phyloP scores from a whole-genome alignment of 2,113 vertebrate genomes.

The Toxotes jaculatrix region DNA sequence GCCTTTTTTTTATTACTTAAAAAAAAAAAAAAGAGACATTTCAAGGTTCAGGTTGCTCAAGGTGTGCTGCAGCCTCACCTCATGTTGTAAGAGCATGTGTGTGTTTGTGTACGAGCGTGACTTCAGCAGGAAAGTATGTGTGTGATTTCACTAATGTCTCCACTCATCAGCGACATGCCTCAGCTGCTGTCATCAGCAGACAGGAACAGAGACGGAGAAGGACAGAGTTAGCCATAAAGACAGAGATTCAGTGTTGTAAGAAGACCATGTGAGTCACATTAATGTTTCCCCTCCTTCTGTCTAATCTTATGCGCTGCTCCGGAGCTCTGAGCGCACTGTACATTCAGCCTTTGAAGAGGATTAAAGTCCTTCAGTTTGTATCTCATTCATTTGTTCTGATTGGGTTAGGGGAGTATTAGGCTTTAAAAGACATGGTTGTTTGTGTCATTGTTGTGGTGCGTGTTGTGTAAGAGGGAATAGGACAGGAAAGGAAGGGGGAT shows the following conservation, averaged over 20 bases:
- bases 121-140: conserved; percentile 61
- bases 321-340: conserved; percentile 16
- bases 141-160: conserved; percentile 37
- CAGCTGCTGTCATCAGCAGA: conserved; percentile 7
- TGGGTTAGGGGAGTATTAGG: conserved; percentile 1
- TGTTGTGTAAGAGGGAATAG: conserved; percentile 1
- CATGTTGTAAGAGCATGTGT: conserved; percentile 29
- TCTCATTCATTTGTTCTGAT: conserved; percentile 43
- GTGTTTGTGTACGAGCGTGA: conserved; percentile 47
- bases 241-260: background rate
- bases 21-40: background rate
- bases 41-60: conserved; percentile 28
- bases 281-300: background rate
- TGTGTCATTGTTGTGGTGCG: conserved; percentile 10
- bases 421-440: background rate
- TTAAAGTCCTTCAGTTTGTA: conserved; percentile 27
- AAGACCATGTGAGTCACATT: conserved; percentile 32
- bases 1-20: background rate
- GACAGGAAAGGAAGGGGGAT: background rate
- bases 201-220: background rate
- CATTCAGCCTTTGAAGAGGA: conserved; percentile 39
- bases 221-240: background rate
- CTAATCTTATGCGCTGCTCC: conserved; percentile 25
- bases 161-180: conserved; percentile 33
- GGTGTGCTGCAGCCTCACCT: conserved; percentile 41